Conservation (phyloP, 2,888 invertebrate genomes). For the Lithosia quadra region DNA sequence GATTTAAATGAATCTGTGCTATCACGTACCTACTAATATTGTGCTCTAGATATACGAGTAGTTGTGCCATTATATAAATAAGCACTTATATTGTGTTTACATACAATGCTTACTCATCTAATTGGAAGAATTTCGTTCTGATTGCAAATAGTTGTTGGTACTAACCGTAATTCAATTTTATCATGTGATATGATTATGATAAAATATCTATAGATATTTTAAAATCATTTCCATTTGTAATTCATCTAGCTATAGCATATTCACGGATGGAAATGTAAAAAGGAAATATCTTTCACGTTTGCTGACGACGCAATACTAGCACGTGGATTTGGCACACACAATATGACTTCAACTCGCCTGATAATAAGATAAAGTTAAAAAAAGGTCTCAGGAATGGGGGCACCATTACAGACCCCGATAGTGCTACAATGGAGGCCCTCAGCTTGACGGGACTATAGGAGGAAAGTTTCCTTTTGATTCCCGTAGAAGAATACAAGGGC, state of each 20-base stretch:
- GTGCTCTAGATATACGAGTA: background rate
- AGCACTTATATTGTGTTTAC: background rate
- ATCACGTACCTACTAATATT: background rate
- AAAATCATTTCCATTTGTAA: background rate
- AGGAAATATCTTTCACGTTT: too few species aligned
- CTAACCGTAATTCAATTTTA: background rate
- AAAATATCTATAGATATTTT: background rate
- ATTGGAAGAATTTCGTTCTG: constrained; percentile 2
- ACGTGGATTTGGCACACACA: too few species aligned
- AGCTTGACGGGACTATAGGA: too few species aligned
- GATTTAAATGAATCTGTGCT: constrained; percentile 2
- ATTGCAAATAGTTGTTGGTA: background rate
- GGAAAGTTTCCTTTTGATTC: too few species aligned
- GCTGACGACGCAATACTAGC: too few species aligned
- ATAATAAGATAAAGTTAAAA: too few species aligned
- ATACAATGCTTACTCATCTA: background rate
- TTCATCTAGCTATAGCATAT: background rate
- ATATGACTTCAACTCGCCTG: too few species aligned
- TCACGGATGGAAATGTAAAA: too few species aligned
- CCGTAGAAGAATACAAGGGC: too few species aligned
- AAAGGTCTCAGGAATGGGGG: too few species aligned
- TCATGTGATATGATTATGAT: background rate
- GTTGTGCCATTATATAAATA: background rate
- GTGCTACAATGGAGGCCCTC: too few species aligned
- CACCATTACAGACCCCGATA: too few species aligned